Conservation (phyloP, 1,140 invertebrate genomes). For the Saccostrea echinata region DNA sequence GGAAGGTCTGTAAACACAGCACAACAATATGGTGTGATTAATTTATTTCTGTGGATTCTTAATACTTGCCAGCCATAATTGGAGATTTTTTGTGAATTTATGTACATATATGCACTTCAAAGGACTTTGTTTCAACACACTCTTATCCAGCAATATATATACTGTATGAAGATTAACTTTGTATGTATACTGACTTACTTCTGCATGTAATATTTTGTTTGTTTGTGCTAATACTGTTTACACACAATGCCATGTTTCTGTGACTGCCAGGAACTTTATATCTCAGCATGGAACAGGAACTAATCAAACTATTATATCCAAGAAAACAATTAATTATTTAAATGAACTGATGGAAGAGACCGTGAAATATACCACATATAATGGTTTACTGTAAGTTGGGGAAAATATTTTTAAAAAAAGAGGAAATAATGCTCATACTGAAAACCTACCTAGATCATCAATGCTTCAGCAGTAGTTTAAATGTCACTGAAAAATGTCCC, state of each 20-base stretch:
- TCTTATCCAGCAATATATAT: background rate
- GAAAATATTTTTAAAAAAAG: background rate
- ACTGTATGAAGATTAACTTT: conserved; percentile 1
- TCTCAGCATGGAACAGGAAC: background rate
- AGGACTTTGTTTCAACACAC: background rate
- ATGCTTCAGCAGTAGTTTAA: background rate
- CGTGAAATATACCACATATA: background rate
- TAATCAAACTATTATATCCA: background rate
- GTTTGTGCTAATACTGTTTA: background rate
- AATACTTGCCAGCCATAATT: background rate
- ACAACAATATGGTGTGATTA: background rate
- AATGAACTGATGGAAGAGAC: background rate
- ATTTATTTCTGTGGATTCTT: background rate
- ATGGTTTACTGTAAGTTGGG: background rate
- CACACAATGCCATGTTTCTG: background rate
- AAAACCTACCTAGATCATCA: background rate
- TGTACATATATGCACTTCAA: background rate
- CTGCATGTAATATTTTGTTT: background rate
- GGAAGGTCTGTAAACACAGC: conserved; percentile 6
- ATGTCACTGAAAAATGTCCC: background rate
- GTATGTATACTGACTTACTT: conserved; percentile 10
- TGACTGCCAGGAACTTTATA: background rate
- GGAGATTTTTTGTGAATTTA: background rate
- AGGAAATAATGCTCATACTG: background rate
- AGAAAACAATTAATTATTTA: background rate